phyloP scores from a whole-genome alignment of 2,113 vertebrate genomes.

The Sceloporus undulatus region DNA sequence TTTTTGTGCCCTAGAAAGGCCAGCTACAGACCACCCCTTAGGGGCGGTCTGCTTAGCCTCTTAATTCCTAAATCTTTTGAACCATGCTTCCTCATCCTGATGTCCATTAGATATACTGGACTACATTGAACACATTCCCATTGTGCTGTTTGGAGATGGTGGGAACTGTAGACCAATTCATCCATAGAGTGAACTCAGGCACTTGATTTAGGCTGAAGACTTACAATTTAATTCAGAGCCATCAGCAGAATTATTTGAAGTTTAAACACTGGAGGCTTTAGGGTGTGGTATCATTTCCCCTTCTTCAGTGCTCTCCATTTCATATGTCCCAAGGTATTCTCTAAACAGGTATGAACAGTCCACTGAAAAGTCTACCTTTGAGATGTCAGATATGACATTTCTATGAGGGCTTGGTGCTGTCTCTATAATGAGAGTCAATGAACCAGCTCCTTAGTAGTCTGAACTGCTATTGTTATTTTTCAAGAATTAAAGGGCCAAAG shows the following conservation, averaged over 20 bases:
- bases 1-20: no score
- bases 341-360: neutral
- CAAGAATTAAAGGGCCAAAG: neutral
- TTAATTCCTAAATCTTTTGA: neutral
- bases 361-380: neutral
- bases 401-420: neutral
- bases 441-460: neutral
- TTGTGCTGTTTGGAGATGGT: no score
- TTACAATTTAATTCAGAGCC: neutral
- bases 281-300: neutral
- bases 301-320: neutral
- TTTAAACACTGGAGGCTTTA: neutral
- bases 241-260: neutral
- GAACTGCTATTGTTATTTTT: neutral
- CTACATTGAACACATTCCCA: no score
- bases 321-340: neutral
- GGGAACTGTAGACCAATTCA: no score
- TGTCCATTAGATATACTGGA: no score
- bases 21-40: no score
- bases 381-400: neutral
- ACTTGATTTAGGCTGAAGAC: neutral
- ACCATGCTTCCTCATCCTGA: no score
- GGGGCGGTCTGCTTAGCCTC: no score
- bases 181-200: no score
- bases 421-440: neutral